A percentile compares a stretch with the other conserved stretches of the same genome.
These are phyloP conservation scores for Malacoraja senta DNA, from an alignment of 2,797 vertebrate genomes.

Conservation along the genomic window DNA sequence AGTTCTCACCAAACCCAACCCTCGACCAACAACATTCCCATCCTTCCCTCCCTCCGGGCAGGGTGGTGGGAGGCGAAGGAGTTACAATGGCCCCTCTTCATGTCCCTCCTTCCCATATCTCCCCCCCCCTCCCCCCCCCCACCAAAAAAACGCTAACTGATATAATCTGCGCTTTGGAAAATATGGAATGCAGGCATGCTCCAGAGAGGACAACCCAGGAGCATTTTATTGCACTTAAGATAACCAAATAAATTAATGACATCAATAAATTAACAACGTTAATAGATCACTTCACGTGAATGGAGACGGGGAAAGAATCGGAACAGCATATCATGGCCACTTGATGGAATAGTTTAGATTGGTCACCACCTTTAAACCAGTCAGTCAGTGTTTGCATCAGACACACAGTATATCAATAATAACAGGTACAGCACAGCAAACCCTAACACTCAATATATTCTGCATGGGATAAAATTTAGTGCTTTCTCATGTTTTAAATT, in stretches of 20 bases:
- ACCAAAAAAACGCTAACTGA: neutral
- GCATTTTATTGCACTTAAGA: constrained; percentile 35
- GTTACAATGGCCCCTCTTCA: neutral
- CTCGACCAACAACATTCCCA: too few species aligned
- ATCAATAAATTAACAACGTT: neutral
- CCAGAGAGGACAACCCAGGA: neutral
- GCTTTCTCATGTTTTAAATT: neutral
- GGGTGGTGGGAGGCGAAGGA: too few species aligned
- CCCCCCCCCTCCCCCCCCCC: neutral
- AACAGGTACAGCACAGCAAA: constrained; percentile 17
- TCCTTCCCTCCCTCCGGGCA: neutral
- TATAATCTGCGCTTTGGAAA: neutral
- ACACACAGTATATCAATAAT: constrained; percentile 10
- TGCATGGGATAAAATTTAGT: constrained; percentile 16
- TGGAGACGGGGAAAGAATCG: neutral
- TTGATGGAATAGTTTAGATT: neutral
- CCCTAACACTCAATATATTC: constrained; percentile 30
- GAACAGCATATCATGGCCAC: constrained; percentile 11
- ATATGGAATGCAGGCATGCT: neutral
- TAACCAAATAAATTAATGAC: constrained; percentile 30
- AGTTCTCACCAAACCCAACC: neutral
- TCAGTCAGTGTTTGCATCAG: neutral
- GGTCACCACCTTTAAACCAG: constrained; percentile 1
- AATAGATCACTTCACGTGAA: neutral
- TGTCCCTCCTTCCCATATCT: neutral